Base-by-base conservation (phyloP, 2,888 invertebrate genomes). In the Thymelicus acteon region DNA sequence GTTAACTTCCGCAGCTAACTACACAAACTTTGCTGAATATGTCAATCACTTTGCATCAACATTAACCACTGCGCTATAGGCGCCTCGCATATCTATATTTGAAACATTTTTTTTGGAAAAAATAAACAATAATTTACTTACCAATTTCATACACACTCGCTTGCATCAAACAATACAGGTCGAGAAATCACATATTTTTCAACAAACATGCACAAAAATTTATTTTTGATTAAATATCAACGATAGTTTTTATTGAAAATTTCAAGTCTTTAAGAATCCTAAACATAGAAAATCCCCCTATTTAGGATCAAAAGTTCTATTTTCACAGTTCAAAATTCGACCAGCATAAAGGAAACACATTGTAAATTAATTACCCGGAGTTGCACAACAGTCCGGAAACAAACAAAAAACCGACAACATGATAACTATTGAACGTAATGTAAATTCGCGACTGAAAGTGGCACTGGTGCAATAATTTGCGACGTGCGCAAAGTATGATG, bases 401-500 rank as follows among this genome's bases (percentile, higher is more conserved):
- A 24, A 54, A 54, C n/a, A 54, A 54, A 48, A 31, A 64, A 15
- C 8, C n/a, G 5, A 52, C n/a, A 39, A 54, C 31, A 52, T 67
- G 48, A 49, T 19, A 58, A 60, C 48, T 10, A 24, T 54, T n/a
- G 24, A 54, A 54, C 10, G 7, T 54, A 52, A 49, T 31, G 15
- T n/a, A 31, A 31, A 49, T 66, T 70, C n/a, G 57, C 63, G 52
- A 58, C 24, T 31, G 52, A 58, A 49, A 57, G 19, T 64, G 31
- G 44, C 31, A 60, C 40, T 66, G 48, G 63, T 72, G 71, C 67
- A 72, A 62, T 74, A 72, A 68, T 74, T 75, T 75, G 77, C 76
- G 75, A 78, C 82, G 80, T 82, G 82, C 78, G 77, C 73, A 67
- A 73, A 72, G 67, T 65, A 60, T 74, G 77, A 73, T 76, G 78